phyloP scores from a whole-genome alignment of 2,113 vertebrate genomes.

The Brienomyrus longianalis region DNA sequence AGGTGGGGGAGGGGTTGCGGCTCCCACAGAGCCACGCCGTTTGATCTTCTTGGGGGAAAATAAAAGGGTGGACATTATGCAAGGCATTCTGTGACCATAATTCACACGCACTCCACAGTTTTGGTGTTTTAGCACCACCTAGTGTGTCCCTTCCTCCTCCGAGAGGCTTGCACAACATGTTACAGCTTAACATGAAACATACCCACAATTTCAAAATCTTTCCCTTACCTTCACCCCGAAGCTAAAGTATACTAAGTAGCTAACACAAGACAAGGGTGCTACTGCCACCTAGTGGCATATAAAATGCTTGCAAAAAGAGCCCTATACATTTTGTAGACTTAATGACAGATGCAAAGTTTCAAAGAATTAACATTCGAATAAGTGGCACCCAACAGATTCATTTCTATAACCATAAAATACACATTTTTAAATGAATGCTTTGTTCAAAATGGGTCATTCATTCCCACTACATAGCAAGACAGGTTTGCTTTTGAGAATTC shows the following conservation, averaged over 20 bases:
- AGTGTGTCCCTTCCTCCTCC: not conserved
- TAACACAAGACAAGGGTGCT: not conserved
- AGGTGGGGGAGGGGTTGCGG: not conserved
- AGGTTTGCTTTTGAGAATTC: not conserved
- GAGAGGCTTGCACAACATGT: not conserved
- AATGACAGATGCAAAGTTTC: not conserved
- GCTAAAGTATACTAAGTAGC: not conserved
- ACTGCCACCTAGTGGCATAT: not conserved
- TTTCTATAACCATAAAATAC: not conserved
- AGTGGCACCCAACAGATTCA: not conserved
- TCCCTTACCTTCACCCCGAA: not conserved
- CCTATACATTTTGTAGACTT: not conserved
- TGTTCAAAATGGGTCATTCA: not conserved
- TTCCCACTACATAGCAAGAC: not conserved
- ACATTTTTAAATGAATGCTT: not conserved
- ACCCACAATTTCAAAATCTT: not conserved
- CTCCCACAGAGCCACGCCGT: not conserved
- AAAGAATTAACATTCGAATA: not conserved
- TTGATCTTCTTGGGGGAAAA: not conserved
- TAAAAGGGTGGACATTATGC: not conserved
- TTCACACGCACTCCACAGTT: not conserved
- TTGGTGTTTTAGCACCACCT: conserved; percentile 38
- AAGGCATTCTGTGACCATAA: not conserved
- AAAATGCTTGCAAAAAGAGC: not conserved
- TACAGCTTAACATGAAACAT: not conserved